phyloP scores from a whole-genome alignment of 2,888 invertebrate genomes.

The Panzeria rudis region DNA sequence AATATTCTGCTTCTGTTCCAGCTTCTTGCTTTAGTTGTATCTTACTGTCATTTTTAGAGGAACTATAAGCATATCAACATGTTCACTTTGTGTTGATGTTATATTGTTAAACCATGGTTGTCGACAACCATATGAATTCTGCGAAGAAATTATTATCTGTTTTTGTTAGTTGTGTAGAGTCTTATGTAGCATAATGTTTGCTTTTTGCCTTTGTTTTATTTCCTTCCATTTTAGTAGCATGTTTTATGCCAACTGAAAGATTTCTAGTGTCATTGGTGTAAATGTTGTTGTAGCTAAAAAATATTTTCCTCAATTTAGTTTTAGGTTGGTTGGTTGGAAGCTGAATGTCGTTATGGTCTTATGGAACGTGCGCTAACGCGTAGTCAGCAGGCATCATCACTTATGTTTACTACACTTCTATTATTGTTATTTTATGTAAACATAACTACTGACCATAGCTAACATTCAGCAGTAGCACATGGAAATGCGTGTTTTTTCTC shows the following conservation, averaged over 20 bases:
- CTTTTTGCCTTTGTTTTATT: constrained; percentile 8
- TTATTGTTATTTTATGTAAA: constrained; percentile 71
- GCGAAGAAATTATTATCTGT: constrained; percentile 72
- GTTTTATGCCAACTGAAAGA: constrained; percentile 48
- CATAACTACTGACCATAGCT: constrained; percentile 71
- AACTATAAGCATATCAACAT: constrained; percentile 68
- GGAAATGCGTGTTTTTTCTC: constrained; percentile 19
- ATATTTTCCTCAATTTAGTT: constrained; percentile 28
- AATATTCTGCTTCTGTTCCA: constrained; percentile 38
- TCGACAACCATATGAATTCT: constrained; percentile 72
- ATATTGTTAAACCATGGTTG: constrained; percentile 64
- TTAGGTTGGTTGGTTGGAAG: constrained; percentile 21
- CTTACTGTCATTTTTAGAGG: constrained; percentile 19
- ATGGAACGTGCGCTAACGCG: constrained; percentile 70
- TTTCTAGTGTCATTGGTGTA: constrained; percentile 58
- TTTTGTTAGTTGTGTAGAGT: constrained; percentile 23
- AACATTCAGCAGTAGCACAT: constrained; percentile 63
- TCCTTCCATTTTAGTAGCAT: constrained; percentile 59
- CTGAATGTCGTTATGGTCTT: constrained; percentile 36
- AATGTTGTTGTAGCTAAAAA: constrained; percentile 31
- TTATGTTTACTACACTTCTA: constrained; percentile 68
- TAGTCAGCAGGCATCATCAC: constrained; percentile 72
- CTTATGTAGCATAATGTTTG: constrained; percentile 1
- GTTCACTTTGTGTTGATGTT: constrained; percentile 62
- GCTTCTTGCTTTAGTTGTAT: not conserved